Conservation (phyloP, 2,113 vertebrate genomes). For the Egretta garzetta region DNA sequence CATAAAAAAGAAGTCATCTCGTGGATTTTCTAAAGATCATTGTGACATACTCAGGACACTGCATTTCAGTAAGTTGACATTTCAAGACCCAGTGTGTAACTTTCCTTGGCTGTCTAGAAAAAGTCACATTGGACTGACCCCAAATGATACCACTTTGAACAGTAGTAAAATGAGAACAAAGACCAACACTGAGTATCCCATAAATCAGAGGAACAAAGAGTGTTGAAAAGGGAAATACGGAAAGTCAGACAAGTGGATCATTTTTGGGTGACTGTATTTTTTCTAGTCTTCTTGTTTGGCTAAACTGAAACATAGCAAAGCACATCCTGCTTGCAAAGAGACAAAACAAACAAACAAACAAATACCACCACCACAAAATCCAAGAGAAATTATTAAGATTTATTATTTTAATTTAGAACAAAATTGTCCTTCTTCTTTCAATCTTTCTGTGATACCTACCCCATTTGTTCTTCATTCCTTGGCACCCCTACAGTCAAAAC, state of each 20-base stretch:
- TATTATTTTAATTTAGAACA: not conserved
- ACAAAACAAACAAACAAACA: not conserved
- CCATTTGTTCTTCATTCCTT: not conserved
- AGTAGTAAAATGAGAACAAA: not conserved
- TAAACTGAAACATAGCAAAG: not conserved
- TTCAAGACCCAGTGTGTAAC: not conserved
- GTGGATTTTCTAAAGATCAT: not conserved
- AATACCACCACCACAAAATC: not conserved
- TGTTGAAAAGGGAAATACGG: not conserved
- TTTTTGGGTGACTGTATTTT: not conserved
- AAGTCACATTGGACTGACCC: not conserved
- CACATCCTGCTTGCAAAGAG: not conserved
- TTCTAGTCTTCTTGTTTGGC: not conserved
- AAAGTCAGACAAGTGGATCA: fast-evolving
- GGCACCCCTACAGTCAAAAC: not conserved
- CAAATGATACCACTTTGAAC: not conserved
- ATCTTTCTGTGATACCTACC: not conserved
- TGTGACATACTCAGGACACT: not conserved
- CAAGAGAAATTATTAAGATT: not conserved
- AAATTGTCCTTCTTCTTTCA: not conserved
- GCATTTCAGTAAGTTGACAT: fast-evolving
- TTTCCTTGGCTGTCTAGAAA: not conserved
- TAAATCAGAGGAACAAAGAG: not conserved
- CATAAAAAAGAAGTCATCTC: not conserved
- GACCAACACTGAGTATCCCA: not conserved